Base-by-base conservation (phyloP, 2,797 vertebrate species). In the Momotus momota region DNA sequence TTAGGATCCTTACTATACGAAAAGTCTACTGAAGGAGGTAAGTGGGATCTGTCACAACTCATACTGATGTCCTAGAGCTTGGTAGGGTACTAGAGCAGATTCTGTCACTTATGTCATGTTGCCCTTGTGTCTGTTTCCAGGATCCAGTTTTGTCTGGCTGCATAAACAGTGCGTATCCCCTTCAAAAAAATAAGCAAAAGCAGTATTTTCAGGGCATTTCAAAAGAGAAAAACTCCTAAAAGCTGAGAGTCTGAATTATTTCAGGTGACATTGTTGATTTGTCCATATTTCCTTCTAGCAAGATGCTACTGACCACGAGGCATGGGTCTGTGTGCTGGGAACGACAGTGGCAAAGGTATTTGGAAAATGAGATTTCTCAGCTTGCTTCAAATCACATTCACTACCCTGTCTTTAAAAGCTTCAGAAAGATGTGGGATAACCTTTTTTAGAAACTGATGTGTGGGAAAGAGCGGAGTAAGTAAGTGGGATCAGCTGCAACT, bases 401-500 rank as follows among this genome's bases (percentile, higher is more conserved):
- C 57, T 94, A 43, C 14, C 12, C 12, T 78, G 87, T 70, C 86
- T 64, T 41, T 94, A 71, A 87, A 93, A 74, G 38, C 57, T 95
- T 80, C 83, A 77, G 45, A 77, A 77, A 88, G 57, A 90, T 77
- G 80, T 80, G 73, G 40, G 31, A 67, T 88, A 94, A 94, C 35
- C 31, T 93, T 81, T 90, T 94, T 61, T 40, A 75, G 82, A 93
- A 70, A 74, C 35, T 52, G 74, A 86, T 92, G 38, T 88, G 85
- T 87, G 83, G 77, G 86, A 86, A 96, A 93, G 86, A 93, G 51
- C 2, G 9, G 80, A 92, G 52, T 58, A 80, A 86, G 60, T 58
- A 77, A 85, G 60, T 92, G 33, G 52, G 77, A 93, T 93, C 95
- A 95, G 91, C 94, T 94, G 85, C 9, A 29, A 64, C 71, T 10